These are phyloP conservation scores for Carettochelys insculpta DNA, from an alignment of 2,113 vertebrate species.

Conservation along the genomic window DNA sequence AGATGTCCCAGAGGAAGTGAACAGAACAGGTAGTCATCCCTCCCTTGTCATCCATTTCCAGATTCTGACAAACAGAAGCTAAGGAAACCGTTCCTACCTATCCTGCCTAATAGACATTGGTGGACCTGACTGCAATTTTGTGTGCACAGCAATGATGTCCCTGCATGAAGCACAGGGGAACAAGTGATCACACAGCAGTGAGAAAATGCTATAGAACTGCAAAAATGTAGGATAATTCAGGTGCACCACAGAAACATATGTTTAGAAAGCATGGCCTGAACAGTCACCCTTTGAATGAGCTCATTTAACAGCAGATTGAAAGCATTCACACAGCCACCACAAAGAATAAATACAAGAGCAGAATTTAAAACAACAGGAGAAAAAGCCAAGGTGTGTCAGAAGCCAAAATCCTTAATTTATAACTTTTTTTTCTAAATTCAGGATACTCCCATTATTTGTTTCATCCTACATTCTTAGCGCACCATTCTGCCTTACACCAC, in stretches of 20 bases:
- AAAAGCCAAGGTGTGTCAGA: background rate
- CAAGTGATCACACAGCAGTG: background rate
- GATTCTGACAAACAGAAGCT: no score
- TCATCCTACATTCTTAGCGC: background rate
- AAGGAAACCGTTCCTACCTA: no score
- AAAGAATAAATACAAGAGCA: background rate
- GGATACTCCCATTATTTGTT: background rate
- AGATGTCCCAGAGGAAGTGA: no score
- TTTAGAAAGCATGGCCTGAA: background rate
- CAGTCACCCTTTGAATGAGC: background rate
- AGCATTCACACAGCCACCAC: accelerated
- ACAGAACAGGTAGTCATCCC: no score
- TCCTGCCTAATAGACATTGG: no score
- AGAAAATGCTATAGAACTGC: accelerated
- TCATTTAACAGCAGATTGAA: background rate
- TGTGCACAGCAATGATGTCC: conserved; percentile 5
- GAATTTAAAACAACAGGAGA: background rate
- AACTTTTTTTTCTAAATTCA: background rate
- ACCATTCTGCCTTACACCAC: background rate
- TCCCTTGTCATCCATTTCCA: no score
- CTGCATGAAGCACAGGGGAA: background rate
- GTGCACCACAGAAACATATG: background rate
- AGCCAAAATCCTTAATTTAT: background rate
- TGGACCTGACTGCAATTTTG: no score
- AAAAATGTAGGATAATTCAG: background rate